Base-by-base conservation (phyloP, 2,888 invertebrate genomes). In the Empis livida region DNA sequence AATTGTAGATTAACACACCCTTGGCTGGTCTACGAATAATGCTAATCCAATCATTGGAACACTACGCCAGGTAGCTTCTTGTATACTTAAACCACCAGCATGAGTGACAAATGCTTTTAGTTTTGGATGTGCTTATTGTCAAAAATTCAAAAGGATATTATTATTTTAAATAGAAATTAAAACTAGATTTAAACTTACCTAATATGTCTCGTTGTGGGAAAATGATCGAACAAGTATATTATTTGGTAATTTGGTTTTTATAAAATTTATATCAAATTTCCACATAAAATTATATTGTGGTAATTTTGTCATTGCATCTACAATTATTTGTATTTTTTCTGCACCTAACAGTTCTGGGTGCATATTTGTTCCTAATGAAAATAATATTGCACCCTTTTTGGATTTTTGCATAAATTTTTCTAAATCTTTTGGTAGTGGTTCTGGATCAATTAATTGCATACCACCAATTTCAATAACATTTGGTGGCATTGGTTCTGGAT, bases 201-300 rank as follows among this genome's bases (percentile, higher is more conserved):
- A 27, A 15, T 52, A 76, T 59, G 53, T 74, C 74, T 46, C 65
- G 68, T 51, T 76, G 75, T 0, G 75, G 73, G 31, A 73, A 51
- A 75, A 76, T 27, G 67, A 63, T 44, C 56, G 60, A 2, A 70
- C 53, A 52, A 69, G 57, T 0, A 77, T 60, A 55, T 76, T 75
- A 8, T 56, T 48, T 0, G 73, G 68, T 23, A 65, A 54, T 10
- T 63, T 56, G 0, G 49, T 4, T 35, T 50, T 44, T 10, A 49
- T 35, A 11, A 38, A 40, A 8, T 50, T 41, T 1, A 15, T 17
- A 39, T 62, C 60, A 32, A 60, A 59, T 55, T 67, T 70, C 68
- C 66, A 70, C 5, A 71, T 43, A 16, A 71, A 66, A 11, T 63
- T 57, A 48, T 63, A 65, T 3, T 64, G 56, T 0, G 55, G 53